Evolutionary conservation across 1,140 invertebrate species (phyloP), one percentile per base, ranked within the genome.

Genomic region (Plutomurus gul): DNA sequence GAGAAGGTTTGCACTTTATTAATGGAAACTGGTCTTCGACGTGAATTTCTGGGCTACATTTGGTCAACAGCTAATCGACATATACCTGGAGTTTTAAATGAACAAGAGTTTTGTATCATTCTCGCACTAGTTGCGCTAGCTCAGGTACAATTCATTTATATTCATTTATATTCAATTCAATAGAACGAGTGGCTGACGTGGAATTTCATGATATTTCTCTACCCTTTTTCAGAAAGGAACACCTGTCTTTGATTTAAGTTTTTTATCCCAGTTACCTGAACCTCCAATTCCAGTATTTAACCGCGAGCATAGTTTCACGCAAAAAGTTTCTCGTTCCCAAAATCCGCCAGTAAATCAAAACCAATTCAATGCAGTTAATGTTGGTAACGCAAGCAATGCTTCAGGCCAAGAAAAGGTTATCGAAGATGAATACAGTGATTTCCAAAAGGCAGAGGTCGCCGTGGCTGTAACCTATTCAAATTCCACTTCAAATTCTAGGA

Each of bases 1-100:
- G 88, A 89, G 40, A 87, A 89, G 81, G 86, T 92, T 1, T 91
- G 91, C 82, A 88, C 89, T 11, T 84, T 92, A 7, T 85, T 92
- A n/a, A 84, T 91, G 39, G 88, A 89, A 13, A 91, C 90, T 85
- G 88, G 90, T 46, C 83, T 92, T 33, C 85, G 89, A 0, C 89
- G 89, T 1, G 89, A 91, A 81, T 85, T 88, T 20, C 86, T 92
- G 3, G 91, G 91, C 16, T 88, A 89, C 75, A 89, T 92, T 56
- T 92, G 91, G 91, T 88, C 87, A 39, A 83, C 92, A 79, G 89
- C 89, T 1, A 92, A 92, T 85, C 87, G 88, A 78, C 89, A 88
- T 30, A 88, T 89, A 30, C 88, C 90, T 18, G 91, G 91, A 6
- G 87, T 89, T 49, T 86, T 92, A n/a, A 89, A 88, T 0, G 88